Conservation (phyloP, 2,797 vertebrate species). For the Acridotheres tristis region DNA sequence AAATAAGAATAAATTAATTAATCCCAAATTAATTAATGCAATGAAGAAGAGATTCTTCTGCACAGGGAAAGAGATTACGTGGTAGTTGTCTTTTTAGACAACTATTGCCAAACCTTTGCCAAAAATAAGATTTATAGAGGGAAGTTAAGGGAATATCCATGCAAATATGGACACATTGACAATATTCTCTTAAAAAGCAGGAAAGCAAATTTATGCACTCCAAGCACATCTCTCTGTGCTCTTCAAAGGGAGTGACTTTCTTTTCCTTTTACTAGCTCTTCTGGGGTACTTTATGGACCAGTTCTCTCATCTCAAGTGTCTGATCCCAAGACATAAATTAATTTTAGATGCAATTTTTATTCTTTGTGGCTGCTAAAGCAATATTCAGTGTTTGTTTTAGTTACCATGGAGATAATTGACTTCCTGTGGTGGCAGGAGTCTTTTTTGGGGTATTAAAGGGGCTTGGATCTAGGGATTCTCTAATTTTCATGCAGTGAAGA, state of each 20-base stretch:
- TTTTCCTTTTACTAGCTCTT: constrained; percentile 69
- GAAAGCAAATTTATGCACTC: constrained; percentile 53
- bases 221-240: constrained; percentile 22
- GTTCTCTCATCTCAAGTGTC: constrained; percentile 72
- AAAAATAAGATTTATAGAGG: constrained; percentile 35
- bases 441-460: constrained; percentile 69
- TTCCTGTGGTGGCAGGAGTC: constrained; percentile 66
- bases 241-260: constrained; percentile 61
- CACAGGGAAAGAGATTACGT: background rate
- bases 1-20: background rate
- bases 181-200: background rate
- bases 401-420: constrained; percentile 77
- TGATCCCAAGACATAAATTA: constrained; percentile 75
- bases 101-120: constrained; percentile 39
- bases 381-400: constrained; percentile 76
- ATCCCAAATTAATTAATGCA: constrained; percentile 48
- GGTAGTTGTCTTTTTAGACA: background rate
- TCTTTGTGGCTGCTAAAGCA: constrained; percentile 69
- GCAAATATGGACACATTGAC: constrained; percentile 48
- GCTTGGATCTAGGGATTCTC: constrained; percentile 60
- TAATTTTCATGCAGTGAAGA: constrained; percentile 71
- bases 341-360: constrained; percentile 77
- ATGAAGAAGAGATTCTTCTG: background rate
- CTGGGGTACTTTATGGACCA: constrained; percentile 69
- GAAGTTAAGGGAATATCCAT: constrained; percentile 23